Percentiles rank a stretch among this genome's conserved stretches.
Conservation (phyloP, 2,888 invertebrate species). For the Andrena hattorfiana region DNA sequence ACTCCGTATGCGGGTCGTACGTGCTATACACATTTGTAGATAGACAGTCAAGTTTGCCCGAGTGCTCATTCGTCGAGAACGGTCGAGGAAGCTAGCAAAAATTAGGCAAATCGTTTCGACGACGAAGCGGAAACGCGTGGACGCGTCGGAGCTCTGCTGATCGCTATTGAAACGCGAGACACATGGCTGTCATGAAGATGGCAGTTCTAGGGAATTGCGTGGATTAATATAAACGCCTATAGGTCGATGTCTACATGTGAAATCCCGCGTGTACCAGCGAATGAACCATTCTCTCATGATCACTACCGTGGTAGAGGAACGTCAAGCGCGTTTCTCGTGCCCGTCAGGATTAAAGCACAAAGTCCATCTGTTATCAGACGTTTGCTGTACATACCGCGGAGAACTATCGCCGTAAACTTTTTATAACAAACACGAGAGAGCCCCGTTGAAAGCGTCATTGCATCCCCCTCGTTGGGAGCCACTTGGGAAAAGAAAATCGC, state of each 20-base stretch:
- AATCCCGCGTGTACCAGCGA: background rate
- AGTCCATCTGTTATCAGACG: conserved; percentile 48
- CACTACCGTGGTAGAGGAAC: background rate
- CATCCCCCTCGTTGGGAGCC: background rate
- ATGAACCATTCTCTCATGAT: conserved; percentile 8
- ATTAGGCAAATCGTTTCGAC: background rate
- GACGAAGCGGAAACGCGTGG: background rate
- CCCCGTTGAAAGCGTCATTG: background rate
- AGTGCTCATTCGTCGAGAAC: conserved; percentile 2
- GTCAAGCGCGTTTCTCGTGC: background rate
- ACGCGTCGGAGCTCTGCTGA: background rate
- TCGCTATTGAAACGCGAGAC: background rate
- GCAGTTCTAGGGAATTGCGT: background rate
- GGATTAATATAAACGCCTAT: conserved; percentile 48
- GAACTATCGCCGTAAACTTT: conserved; percentile 33
- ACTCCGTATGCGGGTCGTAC: conserved; percentile 63
- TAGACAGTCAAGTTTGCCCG: conserved; percentile 39
- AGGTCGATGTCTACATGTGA: conserved; percentile 53
- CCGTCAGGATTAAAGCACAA: background rate
- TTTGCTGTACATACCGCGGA: conserved; percentile 41
- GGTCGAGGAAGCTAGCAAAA: conserved; percentile 15
- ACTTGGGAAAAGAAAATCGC: background rate
- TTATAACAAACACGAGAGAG: conserved; percentile 35
- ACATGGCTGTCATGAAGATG: background rate
- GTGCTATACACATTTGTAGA: conserved; percentile 42